phyloP scores from a whole-genome alignment of 2,888 invertebrate species.

The Boloria selene region DNA sequence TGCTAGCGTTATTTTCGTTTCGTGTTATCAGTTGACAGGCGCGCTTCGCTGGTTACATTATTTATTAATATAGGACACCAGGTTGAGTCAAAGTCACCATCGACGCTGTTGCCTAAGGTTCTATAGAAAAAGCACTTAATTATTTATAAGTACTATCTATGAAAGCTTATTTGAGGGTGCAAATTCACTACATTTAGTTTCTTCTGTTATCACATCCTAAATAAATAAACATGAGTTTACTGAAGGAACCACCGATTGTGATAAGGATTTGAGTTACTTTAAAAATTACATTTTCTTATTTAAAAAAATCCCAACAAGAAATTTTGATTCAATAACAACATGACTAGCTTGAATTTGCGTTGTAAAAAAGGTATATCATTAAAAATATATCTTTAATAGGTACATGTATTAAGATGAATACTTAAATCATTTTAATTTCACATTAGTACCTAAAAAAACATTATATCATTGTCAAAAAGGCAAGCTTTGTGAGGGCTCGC shows the following conservation, averaged over 20 bases:
- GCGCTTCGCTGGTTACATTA: neutral
- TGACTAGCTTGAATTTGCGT: neutral
- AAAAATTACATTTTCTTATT: conserved; percentile 13
- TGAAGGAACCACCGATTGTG: conserved; percentile 18
- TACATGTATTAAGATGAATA: too few relatives aligned
- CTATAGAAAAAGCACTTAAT: too few relatives aligned
- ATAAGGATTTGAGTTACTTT: conserved; percentile 23
- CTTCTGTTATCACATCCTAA: conserved; percentile 10
- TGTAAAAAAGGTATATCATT: neutral
- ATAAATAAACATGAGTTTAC: conserved; percentile 11
- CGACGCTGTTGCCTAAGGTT: neutral
- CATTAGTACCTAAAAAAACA: too few relatives aligned
- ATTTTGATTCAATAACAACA: neutral
- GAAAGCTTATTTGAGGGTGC: neutral
- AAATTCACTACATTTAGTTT: neutral
- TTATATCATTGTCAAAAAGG: too few relatives aligned
- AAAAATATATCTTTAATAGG: too few relatives aligned
- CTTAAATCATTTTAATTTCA: too few relatives aligned
- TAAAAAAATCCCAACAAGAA: neutral
- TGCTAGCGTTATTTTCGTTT: conserved; percentile 54
- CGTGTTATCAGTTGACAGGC: conserved; percentile 46
- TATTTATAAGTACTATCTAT: too few relatives aligned
- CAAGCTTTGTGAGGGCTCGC: too few relatives aligned
- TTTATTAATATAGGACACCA: neutral
- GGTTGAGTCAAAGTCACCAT: neutral